phyloP scores from a whole-genome alignment of 2,888 invertebrate genomes.

The Lapara coniferarum region DNA sequence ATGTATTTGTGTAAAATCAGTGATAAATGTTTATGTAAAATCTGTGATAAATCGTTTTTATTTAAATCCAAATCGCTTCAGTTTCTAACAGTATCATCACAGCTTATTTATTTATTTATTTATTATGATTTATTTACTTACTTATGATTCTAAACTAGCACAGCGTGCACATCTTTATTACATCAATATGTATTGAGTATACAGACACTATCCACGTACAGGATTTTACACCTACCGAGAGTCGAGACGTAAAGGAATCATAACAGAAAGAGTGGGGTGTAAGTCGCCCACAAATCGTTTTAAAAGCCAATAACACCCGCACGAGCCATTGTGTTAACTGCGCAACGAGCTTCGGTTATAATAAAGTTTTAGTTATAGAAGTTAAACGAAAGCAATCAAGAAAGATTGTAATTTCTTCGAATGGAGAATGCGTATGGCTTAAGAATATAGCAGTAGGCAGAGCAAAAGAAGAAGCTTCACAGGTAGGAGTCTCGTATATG shows the following conservation, averaged over 20 bases:
- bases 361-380: neutral
- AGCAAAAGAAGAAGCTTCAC: no score
- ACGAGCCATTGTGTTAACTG: neutral
- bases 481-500: no score
- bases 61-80: no score
- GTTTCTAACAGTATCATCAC: no score
- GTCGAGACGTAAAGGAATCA: slow-evolving; percentile 14
- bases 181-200: no score
- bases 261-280: slow-evolving; percentile 12
- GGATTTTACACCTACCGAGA: slow-evolving; percentile 3
- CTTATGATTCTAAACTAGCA: no score
- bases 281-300: slow-evolving; percentile 20
- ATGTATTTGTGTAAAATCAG: no score
- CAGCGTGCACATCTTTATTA: neutral
- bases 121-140: no score
- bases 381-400: neutral
- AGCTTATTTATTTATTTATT: no score
- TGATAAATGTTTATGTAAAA: no score
- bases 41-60: no score
- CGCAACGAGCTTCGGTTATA: slow-evolving; percentile 19
- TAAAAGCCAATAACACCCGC: slow-evolving; percentile 11
- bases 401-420: neutral
- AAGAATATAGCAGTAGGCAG: neutral
- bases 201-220: neutral
- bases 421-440: no score